Evolutionary conservation across 2,888 invertebrate species (phyloP), one percentile per base, ranked within the genome.

Genomic region (Lasioglossum calceatum): DNA sequence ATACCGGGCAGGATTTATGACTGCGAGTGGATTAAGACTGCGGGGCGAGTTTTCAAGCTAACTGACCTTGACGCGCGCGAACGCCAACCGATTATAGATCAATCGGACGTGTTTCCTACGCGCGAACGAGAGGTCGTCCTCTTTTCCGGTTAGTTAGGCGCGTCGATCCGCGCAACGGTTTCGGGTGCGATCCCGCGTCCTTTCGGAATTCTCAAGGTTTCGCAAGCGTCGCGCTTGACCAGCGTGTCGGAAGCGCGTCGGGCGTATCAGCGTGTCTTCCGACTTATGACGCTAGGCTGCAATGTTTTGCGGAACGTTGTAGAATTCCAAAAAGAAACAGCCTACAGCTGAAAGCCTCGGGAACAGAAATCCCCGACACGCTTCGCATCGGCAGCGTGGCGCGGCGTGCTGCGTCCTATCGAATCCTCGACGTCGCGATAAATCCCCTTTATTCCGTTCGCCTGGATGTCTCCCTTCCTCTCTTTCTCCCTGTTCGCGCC

Each of bases 21-120:
- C 86, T 77, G 75, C 86, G 74, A 85, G 85, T 58, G 44, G 88
- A 88, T 83, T 85, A 86, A 89, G 84, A 82, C 78, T 42, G 82
- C 79, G 83, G 42, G 64, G 81, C 83, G 19, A 81, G 81, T 79
- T 82, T 72, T 85, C 83, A 32, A 74, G 72, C 79, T 84, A 84
- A 90, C 85, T 81, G 87, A 81, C 87, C 87, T 87, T 90, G 90
- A 85, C 54, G 54, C 85, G 64, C 74, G 84, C 82, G 75, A 84
- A 81, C 82, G 74, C 80, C 81, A 78, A 70, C 72, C 79, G 86
- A 86, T 88, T 78, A 75, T 72, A 54, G 76, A 86, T 87, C 87
- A 77, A 80, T 82, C 80, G 74, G 19, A 47, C 50, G 27, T 19
- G 54, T 64, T 72, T 76, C 42, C 80, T 72, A 16, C n/a, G 39